These are phyloP conservation scores for Hexactinellida sp. DNA, from an alignment of 37 sponge, comb jelly and placozoan genomes.

Conservation along the genomic window DNA sequence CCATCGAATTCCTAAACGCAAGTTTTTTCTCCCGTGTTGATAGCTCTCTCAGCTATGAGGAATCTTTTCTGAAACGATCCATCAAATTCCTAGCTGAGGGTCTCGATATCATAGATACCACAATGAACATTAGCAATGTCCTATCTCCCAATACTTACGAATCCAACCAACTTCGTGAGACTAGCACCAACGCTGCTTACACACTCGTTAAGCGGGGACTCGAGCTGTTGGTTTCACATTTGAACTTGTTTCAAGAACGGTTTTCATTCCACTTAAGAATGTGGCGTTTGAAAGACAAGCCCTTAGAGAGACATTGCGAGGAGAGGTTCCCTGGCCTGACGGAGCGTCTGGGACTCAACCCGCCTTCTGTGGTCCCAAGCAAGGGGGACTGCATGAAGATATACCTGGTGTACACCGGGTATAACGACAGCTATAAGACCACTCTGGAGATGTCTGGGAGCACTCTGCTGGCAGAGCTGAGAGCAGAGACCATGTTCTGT, in stretches of 20 bases:
- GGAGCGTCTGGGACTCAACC: background rate
- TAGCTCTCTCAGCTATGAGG: background rate
- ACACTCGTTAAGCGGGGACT: background rate
- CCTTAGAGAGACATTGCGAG: background rate
- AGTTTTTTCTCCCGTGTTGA: slow-evolving; percentile 1
- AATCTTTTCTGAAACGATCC: background rate
- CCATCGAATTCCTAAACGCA: background rate
- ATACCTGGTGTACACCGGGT: background rate
- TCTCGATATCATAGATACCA: background rate
- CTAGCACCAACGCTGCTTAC: background rate
- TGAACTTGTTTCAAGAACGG: background rate
- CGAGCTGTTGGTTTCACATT: background rate
- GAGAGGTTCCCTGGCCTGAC: background rate
- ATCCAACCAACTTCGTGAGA: background rate
- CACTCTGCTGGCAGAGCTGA: background rate
- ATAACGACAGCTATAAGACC: background rate
- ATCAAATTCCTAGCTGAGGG: slow-evolving; percentile 16
- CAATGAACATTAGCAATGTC: background rate
- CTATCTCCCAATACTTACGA: background rate
- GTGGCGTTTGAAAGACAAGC: background rate
- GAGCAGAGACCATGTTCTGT: background rate
- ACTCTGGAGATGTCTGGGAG: background rate
- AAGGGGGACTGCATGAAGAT: background rate
- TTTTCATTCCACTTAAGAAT: background rate
- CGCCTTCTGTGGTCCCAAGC: background rate